Base-by-base conservation (phyloP, 2,888 invertebrate species). In the Hypomecis atomaria region DNA sequence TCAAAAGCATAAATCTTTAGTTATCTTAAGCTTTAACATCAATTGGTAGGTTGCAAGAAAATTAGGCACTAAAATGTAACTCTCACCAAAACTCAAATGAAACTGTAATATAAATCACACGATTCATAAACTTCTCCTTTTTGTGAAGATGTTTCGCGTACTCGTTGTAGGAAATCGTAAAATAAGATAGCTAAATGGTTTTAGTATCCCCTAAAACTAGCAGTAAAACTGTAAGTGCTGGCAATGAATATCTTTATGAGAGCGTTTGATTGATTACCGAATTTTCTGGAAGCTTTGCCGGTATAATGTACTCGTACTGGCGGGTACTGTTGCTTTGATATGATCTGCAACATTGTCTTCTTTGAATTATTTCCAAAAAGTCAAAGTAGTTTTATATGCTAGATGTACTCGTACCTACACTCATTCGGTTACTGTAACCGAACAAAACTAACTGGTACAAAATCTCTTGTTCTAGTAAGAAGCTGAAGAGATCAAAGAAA, bases 101-200 rank as follows among this genome's bases (percentile, higher is more conserved):
- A 72, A 64, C 65, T 63, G 70, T 49, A 64, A 57, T 69, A 72
- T 71, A 72, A 69, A 85, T 85, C 81, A 83, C 83, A 82, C 76
- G 80, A 81, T 77, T 80, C 79, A 81, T 83, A 84, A 83, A 84
- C 84, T 84, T 83, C 82, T 62, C 69, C 67, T 83, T 83, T 85
- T 83, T 79, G 81, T 78, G 78, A 76, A 82, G 77, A 81, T 78
- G 78, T 78, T 82, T 76, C 75, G 74, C 73, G 74, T 75, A 75
- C 71, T 72, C 75, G 82, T 76, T 80, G 84, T 82, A 78, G 81
- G 79, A 82, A 82, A 84, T 82, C 88, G 86, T 88, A 88, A 88
- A 88, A 87, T 84, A 83, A 84, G 85, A 87, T 86, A 85, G 85
- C 85, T 85, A 87, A 88, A 88, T 88, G 84, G 87, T 88, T 87